Conservation (phyloP, 2,888 invertebrate genomes). For the Pollenia griseotomentosa region DNA sequence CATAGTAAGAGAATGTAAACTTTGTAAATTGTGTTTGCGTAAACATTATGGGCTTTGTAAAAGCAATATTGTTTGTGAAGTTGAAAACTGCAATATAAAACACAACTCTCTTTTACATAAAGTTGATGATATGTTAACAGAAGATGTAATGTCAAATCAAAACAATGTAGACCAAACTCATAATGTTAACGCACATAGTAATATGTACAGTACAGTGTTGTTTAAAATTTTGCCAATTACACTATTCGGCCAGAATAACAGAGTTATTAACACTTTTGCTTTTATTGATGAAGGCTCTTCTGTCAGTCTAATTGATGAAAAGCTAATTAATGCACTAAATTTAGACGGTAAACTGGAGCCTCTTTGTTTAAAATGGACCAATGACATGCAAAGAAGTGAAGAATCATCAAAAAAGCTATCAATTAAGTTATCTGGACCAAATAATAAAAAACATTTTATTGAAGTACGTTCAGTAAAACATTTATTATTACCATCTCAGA, state of each 20-base stretch:
- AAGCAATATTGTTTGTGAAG: no score
- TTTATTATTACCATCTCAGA: conserved; percentile 17
- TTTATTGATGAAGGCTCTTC: conserved; percentile 57
- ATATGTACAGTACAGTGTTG: background rate
- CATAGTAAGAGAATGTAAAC: no score
- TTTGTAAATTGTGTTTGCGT: no score
- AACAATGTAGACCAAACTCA: conserved; percentile 1
- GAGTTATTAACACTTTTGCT: conserved; percentile 68
- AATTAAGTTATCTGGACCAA: background rate
- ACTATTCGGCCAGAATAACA: conserved; percentile 13
- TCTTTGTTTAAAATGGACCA: conserved; percentile 50
- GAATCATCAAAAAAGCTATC: conserved; percentile 47
- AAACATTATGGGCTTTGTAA: no score
- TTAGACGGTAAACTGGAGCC: conserved; percentile 10
- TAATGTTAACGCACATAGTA: conserved; percentile 31
- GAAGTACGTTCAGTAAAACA: conserved; percentile 17
- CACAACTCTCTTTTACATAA: no score
- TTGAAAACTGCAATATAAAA: no score
- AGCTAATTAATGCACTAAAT: conserved; percentile 19
- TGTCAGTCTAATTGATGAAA: conserved; percentile 36
- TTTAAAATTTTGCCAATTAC: conserved; percentile 44
- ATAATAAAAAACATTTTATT: conserved; percentile 10
- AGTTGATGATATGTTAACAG: no score
- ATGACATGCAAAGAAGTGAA: conserved; percentile 18
- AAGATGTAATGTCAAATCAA: no score